Evolutionary conservation across 2,113 vertebrate species (phyloP).

Genomic region (Corythoichthys haematopterus): DNA sequence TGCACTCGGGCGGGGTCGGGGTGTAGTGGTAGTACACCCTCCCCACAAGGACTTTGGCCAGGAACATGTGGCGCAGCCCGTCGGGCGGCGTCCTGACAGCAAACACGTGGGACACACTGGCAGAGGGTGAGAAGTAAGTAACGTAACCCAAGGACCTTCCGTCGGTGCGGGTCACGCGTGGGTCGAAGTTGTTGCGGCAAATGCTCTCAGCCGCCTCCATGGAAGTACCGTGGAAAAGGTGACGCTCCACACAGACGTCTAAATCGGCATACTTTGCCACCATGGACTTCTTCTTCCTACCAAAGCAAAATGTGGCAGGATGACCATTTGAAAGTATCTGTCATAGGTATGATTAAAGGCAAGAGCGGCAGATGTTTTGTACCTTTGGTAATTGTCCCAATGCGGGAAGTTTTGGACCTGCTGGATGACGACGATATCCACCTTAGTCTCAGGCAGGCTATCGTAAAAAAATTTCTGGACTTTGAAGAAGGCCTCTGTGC

Average conservation of each 20-base stretch:
- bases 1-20: slow-evolving; percentile 23
- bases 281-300: slow-evolving; percentile 52
- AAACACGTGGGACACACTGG: slow-evolving; percentile 27
- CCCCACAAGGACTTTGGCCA: slow-evolving; percentile 64
- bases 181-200: slow-evolving; percentile 63
- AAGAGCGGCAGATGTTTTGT: neutral
- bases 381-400: slow-evolving; percentile 68
- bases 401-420: slow-evolving; percentile 61
- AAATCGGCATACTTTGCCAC: slow-evolving; percentile 7
- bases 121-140: slow-evolving; percentile 49
- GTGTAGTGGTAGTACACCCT: slow-evolving; percentile 23
- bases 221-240: slow-evolving; percentile 61
- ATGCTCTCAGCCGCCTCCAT: slow-evolving; percentile 28
- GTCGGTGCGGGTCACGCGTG: slow-evolving; percentile 46
- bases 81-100: accelerated
- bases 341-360: neutral
- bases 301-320: neutral
- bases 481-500: slow-evolving; percentile 10
- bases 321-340: neutral
- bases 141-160: slow-evolving; percentile 34
- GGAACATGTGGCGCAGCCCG: slow-evolving; percentile 41
- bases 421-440: slow-evolving; percentile 51
- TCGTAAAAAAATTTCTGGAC: slow-evolving; percentile 37
- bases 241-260: slow-evolving; percentile 35
- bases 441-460: slow-evolving; percentile 35